Percentiles rank a stretch among this genome's conserved stretches.
These are phyloP conservation scores for Laodelphax striatellus DNA, from an alignment of 1,140 invertebrate genomes.

Conservation along the genomic window DNA sequence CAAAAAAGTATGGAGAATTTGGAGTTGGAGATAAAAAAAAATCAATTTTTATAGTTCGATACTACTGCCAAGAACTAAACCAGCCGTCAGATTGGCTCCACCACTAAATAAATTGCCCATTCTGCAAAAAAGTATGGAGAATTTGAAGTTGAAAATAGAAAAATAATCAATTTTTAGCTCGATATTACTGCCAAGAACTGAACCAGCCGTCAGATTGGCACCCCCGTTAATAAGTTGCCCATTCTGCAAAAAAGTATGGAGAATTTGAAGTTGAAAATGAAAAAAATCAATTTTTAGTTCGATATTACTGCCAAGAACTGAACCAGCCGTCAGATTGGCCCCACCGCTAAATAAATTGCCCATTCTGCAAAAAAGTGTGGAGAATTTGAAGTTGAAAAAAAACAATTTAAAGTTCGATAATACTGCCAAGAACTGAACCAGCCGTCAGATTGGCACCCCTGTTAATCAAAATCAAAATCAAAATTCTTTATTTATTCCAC, in stretches of 20 bases:
- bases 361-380: slow-evolving; percentile 3
- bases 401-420: too few relatives aligned
- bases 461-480: slow-evolving; percentile 9
- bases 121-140: neutral
- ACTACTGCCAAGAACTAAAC: slow-evolving; percentile 73
- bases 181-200: slow-evolving; percentile 75
- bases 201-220: slow-evolving; percentile 42
- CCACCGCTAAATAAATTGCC: slow-evolving; percentile 17
- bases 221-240: slow-evolving; percentile 18
- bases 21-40: too few relatives aligned
- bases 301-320: slow-evolving; percentile 79
- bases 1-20: too few relatives aligned
- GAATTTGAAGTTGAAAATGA: too few relatives aligned
- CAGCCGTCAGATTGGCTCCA: slow-evolving; percentile 35
- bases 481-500: too few relatives aligned
- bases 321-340: slow-evolving; percentile 41
- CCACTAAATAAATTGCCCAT: slow-evolving; percentile 19
- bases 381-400: too few relatives aligned
- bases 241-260: slow-evolving; percentile 5
- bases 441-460: slow-evolving; percentile 32
- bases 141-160: slow-evolving; percentile 53
- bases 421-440: slow-evolving; percentile 71
- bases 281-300: too few relatives aligned
- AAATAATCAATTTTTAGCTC: too few relatives aligned
- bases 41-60: too few relatives aligned